These are phyloP conservation scores for Acrocera orbiculus DNA, from an alignment of 2,888 invertebrate genomes.

Conservation along the genomic window DNA sequence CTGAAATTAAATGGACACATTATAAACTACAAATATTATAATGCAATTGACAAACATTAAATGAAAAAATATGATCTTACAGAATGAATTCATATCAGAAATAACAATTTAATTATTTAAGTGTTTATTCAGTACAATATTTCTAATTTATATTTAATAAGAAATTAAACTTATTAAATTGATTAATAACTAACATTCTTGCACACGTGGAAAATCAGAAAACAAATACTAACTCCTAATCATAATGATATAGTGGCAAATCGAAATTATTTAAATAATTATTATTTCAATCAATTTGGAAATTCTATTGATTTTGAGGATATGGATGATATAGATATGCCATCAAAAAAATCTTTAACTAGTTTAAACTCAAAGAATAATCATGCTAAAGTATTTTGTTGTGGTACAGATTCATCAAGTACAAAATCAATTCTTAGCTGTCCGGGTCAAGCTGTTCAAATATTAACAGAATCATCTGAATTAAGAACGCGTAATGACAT, in stretches of 20 bases:
- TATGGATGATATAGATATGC: slow-evolving; percentile 29
- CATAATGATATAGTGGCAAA: neutral
- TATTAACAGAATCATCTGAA: slow-evolving; percentile 39
- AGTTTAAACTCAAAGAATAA: slow-evolving; percentile 26
- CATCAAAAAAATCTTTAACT: slow-evolving; percentile 21
- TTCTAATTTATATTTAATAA: too few species aligned
- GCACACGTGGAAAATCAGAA: slow-evolving; percentile 4
- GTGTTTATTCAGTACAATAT: too few species aligned
- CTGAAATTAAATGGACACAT: too few species aligned
- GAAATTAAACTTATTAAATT: slow-evolving; percentile 3
- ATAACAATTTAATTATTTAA: too few species aligned
- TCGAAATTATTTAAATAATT: slow-evolving; percentile 27
- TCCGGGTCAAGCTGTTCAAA: slow-evolving; percentile 60
- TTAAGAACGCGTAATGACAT: too few species aligned
- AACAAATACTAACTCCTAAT: slow-evolving; percentile 17
- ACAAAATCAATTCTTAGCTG: slow-evolving; percentile 19
- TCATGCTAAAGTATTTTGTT: slow-evolving; percentile 27
- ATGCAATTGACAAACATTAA: too few species aligned
- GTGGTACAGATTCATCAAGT: slow-evolving; percentile 16
- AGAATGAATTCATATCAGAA: too few species aligned
- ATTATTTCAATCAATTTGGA: slow-evolving; percentile 33
- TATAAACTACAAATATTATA: too few species aligned
- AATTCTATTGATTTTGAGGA: slow-evolving; percentile 25
- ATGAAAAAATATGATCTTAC: too few species aligned
- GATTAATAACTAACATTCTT: slow-evolving; percentile 7